These are phyloP conservation scores for Anas flavirostris DNA, from an alignment of 2,797 vertebrate genomes.

Conservation along the genomic window DNA sequence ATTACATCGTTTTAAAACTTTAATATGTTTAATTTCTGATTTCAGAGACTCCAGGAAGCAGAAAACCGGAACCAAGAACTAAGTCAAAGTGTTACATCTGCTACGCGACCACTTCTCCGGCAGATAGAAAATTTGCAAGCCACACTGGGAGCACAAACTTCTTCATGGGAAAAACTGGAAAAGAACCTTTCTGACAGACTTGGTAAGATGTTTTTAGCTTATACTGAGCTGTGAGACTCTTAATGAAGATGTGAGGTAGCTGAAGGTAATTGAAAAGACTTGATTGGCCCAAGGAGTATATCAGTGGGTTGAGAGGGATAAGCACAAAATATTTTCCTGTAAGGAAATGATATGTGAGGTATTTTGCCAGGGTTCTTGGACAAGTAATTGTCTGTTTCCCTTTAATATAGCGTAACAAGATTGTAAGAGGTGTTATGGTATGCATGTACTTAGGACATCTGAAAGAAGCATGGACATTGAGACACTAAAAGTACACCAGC, in stretches of 20 bases:
- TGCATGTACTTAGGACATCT: not conserved
- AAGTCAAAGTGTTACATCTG: constrained; percentile 93
- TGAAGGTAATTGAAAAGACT: not conserved
- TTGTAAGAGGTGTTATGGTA: not conserved
- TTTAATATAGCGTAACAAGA: not conserved
- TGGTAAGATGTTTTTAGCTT: constrained; percentile 76
- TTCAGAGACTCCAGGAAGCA: constrained; percentile 93
- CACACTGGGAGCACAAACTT: constrained; percentile 89
- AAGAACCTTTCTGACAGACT: constrained; percentile 96
- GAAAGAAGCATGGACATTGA: not conserved
- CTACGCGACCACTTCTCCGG: constrained; percentile 92
- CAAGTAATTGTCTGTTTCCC: not conserved
- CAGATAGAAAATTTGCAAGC: constrained; percentile 98
- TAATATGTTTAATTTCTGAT: constrained; percentile 20
- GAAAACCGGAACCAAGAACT: constrained; percentile 96
- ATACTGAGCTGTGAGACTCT: not conserved
- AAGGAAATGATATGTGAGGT: not conserved
- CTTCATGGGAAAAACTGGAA: constrained; percentile 95
- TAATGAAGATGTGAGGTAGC: not conserved
- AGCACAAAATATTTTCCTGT: not conserved
- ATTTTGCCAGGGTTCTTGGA: not conserved
- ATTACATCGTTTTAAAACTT: not conserved
- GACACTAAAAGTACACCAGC: not conserved
- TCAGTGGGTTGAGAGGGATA: not conserved
- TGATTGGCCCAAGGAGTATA: fast-evolving